A percentile compares a stretch with the other conserved stretches of the same genome.
phyloP scores from a whole-genome alignment of 2,888 invertebrate species.

The Morpho helenor region DNA sequence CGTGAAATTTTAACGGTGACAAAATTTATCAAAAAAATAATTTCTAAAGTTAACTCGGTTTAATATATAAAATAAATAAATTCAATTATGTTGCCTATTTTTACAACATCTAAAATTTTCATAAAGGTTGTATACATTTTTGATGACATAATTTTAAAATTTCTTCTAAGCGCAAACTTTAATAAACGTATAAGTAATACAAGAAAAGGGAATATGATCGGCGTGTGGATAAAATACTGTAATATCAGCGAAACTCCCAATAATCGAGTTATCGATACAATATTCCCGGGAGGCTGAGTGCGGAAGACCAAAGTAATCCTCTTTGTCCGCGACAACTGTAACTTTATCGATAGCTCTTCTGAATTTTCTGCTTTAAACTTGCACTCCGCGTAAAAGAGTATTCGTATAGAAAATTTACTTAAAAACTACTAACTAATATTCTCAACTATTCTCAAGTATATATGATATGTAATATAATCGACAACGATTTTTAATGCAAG shows the following conservation, averaged over 20 bases:
- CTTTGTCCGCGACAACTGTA: conserved; percentile 50
- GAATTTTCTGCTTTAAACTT: conserved; percentile 56
- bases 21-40: no score
- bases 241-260: conserved; percentile 29
- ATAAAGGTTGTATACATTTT: no score
- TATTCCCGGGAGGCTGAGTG: conserved; percentile 23
- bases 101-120: no score
- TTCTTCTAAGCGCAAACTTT: no score
- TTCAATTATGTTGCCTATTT: no score
- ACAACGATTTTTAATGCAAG: no score
- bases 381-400: conserved; percentile 53
- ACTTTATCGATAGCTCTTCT: conserved; percentile 59
- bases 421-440: conserved; percentile 3
- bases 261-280: conserved; percentile 56
- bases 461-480: background rate
- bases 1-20: no score
- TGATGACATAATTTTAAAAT: no score
- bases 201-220: background rate
- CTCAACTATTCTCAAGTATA: background rate
- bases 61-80: no score
- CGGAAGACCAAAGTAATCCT: conserved; percentile 50
- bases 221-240: background rate
- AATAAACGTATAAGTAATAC: no score
- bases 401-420: conserved; percentile 31
- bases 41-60: no score